phyloP scores from a whole-genome alignment of 2,797 vertebrate genomes.

The Geotria australis region DNA sequence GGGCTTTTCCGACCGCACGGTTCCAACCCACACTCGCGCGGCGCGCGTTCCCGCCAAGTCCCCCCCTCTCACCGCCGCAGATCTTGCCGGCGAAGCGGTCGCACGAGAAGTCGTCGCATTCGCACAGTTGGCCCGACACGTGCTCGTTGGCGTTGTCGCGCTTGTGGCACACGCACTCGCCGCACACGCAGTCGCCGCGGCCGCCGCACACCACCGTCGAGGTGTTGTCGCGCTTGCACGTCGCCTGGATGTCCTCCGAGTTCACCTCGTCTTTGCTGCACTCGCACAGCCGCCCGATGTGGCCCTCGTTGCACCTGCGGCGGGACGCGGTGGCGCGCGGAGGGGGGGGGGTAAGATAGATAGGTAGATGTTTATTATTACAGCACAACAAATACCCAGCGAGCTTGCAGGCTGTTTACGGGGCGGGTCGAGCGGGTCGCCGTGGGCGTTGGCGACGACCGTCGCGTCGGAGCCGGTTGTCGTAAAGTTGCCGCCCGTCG shows the following conservation, averaged over 20 bases:
- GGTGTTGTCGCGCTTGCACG: constrained; percentile 1
- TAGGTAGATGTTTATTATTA: no score
- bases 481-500: no score
- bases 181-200: constrained; percentile 4
- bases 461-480: no score
- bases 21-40: no score
- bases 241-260: background rate
- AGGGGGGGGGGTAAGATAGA: no score
- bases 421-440: no score
- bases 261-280: background rate
- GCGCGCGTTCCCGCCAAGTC: no score
- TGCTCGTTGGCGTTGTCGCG: constrained; percentile 1
- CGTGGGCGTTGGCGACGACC: no score
- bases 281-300: constrained; percentile 3
- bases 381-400: no score
- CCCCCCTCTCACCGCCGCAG: constrained; percentile 4
- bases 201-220: constrained; percentile 2
- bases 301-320: constrained; percentile 2
- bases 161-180: constrained; percentile 4
- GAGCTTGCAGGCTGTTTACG: no score
- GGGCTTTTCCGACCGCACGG: no score
- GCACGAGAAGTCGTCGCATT: constrained; percentile 5
- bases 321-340: no score
- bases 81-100: constrained; percentile 3
- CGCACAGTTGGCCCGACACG: constrained; percentile 2